Evolutionary conservation across 2,888 invertebrate species (phyloP).

Genomic region (Phyto melanocephala): DNA sequence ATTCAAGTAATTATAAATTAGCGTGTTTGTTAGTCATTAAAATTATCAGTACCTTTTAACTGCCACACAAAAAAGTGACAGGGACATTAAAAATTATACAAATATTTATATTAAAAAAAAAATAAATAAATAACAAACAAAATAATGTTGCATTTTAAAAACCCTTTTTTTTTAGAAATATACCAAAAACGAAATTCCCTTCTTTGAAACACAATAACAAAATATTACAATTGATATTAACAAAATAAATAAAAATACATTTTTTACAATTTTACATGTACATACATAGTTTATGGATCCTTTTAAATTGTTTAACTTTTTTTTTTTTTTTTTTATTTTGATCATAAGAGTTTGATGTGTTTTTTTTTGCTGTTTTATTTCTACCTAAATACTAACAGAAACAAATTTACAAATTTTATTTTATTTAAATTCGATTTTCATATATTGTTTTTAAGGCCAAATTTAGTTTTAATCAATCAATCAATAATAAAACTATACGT

Average conservation of each 20-base stretch:
- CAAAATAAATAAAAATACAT: background rate
- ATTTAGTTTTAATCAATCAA: slow-evolving; percentile 29
- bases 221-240: background rate
- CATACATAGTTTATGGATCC: background rate
- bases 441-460: slow-evolving; percentile 49
- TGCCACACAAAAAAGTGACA: background rate
- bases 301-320: background rate
- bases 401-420: slow-evolving; percentile 19
- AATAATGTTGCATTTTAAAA: slow-evolving; percentile 51
- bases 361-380: background rate
- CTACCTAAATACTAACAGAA: slow-evolving; percentile 45
- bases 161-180: background rate
- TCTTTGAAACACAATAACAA: background rate
- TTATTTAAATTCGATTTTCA: slow-evolving; percentile 43
- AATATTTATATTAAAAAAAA: background rate
- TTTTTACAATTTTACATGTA: slow-evolving; percentile 52
- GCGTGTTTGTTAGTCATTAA: slow-evolving; percentile 40
- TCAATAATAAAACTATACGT: slow-evolving; percentile 1
- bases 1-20: background rate
- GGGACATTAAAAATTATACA: slow-evolving; percentile 3
- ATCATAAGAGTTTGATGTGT: background rate
- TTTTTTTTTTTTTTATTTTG: too few species aligned
- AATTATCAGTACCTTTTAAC: slow-evolving; percentile 54
- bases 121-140: background rate
- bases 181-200: background rate